Percentiles rank a stretch among this genome's conserved stretches.
phyloP scores from a whole-genome alignment of 37 sponge, comb jelly and placozoan genomes.

The Halisarca cf. caerulea region DNA sequence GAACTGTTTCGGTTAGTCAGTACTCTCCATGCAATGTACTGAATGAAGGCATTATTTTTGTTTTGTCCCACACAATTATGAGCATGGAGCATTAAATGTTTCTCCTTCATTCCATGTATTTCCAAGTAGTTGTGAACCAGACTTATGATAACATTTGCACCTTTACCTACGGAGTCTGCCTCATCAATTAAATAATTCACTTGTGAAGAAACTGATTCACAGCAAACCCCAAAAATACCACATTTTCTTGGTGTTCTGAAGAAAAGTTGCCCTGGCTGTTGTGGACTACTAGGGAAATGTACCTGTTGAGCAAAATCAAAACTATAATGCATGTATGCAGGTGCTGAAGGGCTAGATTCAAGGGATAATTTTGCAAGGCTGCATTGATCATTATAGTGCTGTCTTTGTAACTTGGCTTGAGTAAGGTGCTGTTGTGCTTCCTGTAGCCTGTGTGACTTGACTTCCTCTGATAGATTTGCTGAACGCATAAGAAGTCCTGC shows the following conservation, averaged over 20 bases:
- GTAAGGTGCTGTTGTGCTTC: slow-evolving; percentile 16
- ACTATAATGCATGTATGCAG: slow-evolving; percentile 35
- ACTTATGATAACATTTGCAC: slow-evolving; percentile 33
- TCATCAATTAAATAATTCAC: slow-evolving; percentile 28
- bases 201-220: slow-evolving; percentile 55
- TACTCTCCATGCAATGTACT: slow-evolving; percentile 32
- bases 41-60: slow-evolving; percentile 43
- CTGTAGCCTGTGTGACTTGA: slow-evolving; percentile 5
- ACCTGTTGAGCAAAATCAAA: slow-evolving; percentile 36
- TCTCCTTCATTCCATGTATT: slow-evolving; percentile 22
- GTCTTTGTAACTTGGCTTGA: slow-evolving; percentile 24
- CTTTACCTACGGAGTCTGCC: neutral
- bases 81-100: neutral
- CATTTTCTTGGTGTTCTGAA: slow-evolving; percentile 58
- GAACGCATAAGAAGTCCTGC: slow-evolving; percentile 8
- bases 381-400: slow-evolving; percentile 10
- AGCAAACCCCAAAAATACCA: slow-evolving; percentile 61
- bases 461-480: slow-evolving; percentile 25
- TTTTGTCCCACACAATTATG: slow-evolving; percentile 48
- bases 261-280: slow-evolving; percentile 1
- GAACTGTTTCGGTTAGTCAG: slow-evolving; percentile 13
- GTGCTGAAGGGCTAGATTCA: too few relatives aligned
- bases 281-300: neutral
- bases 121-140: slow-evolving; percentile 26
- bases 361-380: neutral